Percentiles rank a stretch among this genome's conserved stretches.
These are phyloP conservation scores for Euleptes europaea DNA, from an alignment of 2,113 vertebrate genomes.

Conservation along the genomic window DNA sequence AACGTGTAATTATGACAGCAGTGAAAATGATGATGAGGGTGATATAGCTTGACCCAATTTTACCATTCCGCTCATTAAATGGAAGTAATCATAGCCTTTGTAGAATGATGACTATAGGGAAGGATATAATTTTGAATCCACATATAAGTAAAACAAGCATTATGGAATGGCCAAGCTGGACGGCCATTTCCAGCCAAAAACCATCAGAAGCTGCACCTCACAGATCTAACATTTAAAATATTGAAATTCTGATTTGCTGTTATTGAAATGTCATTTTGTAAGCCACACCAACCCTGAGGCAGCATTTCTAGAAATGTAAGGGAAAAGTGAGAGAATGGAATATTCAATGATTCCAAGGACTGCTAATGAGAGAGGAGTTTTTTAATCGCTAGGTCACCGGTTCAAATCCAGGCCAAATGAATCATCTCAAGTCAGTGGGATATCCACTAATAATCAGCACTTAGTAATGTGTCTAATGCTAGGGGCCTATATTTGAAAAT, in stretches of 20 bases:
- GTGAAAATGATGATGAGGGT: background rate
- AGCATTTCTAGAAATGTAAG: conserved; percentile 9
- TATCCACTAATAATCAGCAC: conserved; percentile 18
- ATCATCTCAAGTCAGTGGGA: conserved; percentile 17
- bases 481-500: conserved; percentile 20
- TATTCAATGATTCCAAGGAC: background rate
- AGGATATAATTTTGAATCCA: background rate
- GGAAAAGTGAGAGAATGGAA: background rate
- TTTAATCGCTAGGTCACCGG: conserved; percentile 21
- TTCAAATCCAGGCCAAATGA: conserved; percentile 23
- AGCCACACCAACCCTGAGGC: background rate
- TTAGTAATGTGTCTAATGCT: conserved; percentile 18
- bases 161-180: background rate
- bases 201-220: background rate
- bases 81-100: background rate
- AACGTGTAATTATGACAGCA: background rate
- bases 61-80: background rate
- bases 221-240: background rate
- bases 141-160: background rate
- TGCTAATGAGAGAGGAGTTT: conserved; percentile 8
- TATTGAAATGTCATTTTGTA: conserved; percentile 2
- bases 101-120: background rate
- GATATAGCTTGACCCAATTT: background rate
- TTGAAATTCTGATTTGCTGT: background rate
- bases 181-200: background rate